Evolutionary conservation across 2,888 invertebrate species (phyloP), one percentile per base, ranked within the genome.

Genomic region (Andrena dorsata): DNA sequence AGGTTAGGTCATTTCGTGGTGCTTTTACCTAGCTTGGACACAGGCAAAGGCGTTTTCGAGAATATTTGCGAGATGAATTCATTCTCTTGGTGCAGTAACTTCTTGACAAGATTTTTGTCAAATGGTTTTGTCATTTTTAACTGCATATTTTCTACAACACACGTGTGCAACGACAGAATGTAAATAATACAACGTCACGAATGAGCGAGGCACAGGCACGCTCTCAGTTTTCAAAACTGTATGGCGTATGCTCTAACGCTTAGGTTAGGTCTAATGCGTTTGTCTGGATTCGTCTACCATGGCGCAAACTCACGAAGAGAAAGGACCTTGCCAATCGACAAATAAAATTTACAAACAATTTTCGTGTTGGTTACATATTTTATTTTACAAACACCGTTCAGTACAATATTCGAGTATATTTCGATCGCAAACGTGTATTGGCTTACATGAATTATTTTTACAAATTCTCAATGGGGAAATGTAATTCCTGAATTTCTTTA

Each of bases 61-160:
- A 96, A 95, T 65, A 96, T 93, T 89, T 95, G 94, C 84, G 95
- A 95, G 74, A 96, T 93, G 89, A 95, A 96, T 88, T 94, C 94
- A 74, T 95, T 94, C 92, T 96, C 96, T 80, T 94, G 94, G 65
- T 92, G 90, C 63, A 96, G 89, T 84, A 92, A 94, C 92, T 93
- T 94, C 93, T 93, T 94, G 4, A 93, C 89, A 76, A 90, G 83
- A 79, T 93, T 94, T 10, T 82, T 64, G 82, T 94, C 92, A 84
- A 95, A 94, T 41, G 84, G 68, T 51, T 91, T 90, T 71, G 86
- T 68, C 92, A 92, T 93, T 90, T 91, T 92, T 82, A 93, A 90
- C 84, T 93, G 91, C 93, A 93, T 93, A 77, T 86, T 92, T 72
- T 10, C 65, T 10, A 2, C 1, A 32, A 64, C 20, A 72, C 87